Evolutionary conservation across 2,888 invertebrate genomes (phyloP).

Genomic region (Dolichopus griseipennis): DNA sequence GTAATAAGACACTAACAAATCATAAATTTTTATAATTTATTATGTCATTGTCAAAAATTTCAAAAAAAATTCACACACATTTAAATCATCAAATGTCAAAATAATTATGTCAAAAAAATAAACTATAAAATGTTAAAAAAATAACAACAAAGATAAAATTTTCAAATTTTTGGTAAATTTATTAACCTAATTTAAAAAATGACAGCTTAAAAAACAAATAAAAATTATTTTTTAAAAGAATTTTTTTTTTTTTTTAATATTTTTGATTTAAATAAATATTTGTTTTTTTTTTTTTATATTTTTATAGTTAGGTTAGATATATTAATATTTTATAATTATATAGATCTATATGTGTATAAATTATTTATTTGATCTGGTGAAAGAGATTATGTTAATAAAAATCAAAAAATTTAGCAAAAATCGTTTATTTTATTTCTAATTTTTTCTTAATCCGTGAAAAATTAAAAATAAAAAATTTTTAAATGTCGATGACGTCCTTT

Average conservation of each 20-base stretch:
- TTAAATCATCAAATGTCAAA: background rate
- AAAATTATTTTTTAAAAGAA: background rate
- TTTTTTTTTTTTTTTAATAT: background rate
- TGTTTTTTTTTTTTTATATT: too few relatives aligned
- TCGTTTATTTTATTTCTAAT: background rate
- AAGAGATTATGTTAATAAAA: background rate
- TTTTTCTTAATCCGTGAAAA: too few relatives aligned
- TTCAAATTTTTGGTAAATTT: background rate
- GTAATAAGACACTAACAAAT: background rate
- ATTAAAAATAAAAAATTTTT: too few relatives aligned
- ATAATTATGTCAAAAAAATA: background rate
- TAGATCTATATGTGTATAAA: background rate
- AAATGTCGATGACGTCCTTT: too few relatives aligned
- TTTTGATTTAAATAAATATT: too few relatives aligned
- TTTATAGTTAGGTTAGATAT: too few relatives aligned
- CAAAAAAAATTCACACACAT: background rate
- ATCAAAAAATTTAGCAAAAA: background rate
- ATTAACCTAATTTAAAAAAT: background rate
- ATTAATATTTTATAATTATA: too few relatives aligned
- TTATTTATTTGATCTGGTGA: background rate
- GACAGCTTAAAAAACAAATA: background rate
- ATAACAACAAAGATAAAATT: background rate
- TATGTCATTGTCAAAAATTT: slow-evolving; percentile 3
- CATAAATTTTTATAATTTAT: background rate
- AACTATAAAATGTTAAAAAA: background rate